Evolutionary conservation across 1,140 invertebrate species (phyloP).

Genomic region (Cherax destructor): DNA sequence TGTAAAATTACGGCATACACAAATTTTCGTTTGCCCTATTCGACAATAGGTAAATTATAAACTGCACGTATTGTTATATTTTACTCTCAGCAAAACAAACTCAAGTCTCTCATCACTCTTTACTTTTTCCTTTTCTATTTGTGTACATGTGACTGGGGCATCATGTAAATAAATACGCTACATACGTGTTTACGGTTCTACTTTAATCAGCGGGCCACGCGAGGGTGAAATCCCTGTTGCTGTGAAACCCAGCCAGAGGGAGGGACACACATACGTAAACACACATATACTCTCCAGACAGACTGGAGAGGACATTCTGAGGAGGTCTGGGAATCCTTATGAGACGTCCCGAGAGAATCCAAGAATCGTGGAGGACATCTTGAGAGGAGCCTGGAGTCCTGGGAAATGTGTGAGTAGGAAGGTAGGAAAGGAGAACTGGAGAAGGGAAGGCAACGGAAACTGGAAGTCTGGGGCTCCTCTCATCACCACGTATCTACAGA

Average conservation of each 20-base stretch:
- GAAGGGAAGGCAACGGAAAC: not conserved
- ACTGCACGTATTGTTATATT: not conserved
- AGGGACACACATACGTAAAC: not conserved
- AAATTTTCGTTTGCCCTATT: too few species aligned
- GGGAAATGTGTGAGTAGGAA: conserved; percentile 7
- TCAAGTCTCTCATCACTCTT: not conserved
- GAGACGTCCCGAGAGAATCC: conserved; percentile 22
- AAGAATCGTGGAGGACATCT: not conserved
- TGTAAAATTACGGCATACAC: too few species aligned
- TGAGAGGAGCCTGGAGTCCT: conserved; percentile 10
- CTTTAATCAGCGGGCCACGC: too few species aligned
- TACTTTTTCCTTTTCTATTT: not conserved
- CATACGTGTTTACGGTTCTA: too few species aligned
- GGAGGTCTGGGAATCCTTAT: not conserved
- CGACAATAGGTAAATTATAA: too few species aligned
- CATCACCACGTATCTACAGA: conserved; percentile 39
- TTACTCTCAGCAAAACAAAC: not conserved
- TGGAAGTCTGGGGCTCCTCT: not conserved
- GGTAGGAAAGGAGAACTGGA: conserved; percentile 21
- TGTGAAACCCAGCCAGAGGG: too few species aligned
- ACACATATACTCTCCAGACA: not conserved
- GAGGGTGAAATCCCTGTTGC: too few species aligned
- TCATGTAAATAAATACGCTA: too few species aligned
- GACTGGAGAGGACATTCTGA: conserved; percentile 7
- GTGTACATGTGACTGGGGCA: not conserved